Base-by-base conservation (phyloP, 2,888 invertebrate genomes). In the Tetramorium bicarinatum region DNA sequence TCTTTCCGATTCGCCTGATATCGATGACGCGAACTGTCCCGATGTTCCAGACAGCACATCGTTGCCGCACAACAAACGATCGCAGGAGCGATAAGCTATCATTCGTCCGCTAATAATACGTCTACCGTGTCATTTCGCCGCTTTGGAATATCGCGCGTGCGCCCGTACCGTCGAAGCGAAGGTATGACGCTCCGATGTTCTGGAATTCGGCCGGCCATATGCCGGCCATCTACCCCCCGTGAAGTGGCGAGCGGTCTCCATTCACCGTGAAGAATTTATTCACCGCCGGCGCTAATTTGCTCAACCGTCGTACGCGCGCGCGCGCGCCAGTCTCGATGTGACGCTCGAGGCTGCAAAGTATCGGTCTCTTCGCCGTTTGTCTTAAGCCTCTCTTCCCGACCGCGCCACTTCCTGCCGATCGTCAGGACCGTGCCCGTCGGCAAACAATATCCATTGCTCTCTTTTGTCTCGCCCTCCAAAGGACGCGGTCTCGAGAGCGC, bases 251-350 rank as follows among this genome's bases (percentile, higher is more conserved):
- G 80, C 76, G 77, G 89, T 74, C 84, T 85, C 71, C 88, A 87
- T 81, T 79, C 85, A 88, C 85, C 92, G 89, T 91, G 91, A 89
- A 92, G 89, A 93, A 93, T 93, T 90, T 93, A 93, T 93, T 92
- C 91, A 88, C 89, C 87, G 84, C 87, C 85, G 56, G 89, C 88
- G 90, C 91, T 91, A 93, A 93, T 93, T 93, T 91, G 90, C 88
- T 85, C 91, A 93, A 93, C 93, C 90, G 88, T 91, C 91, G 90
- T 89, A 89, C n/a, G 92, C 92, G 89, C 29, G 81, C 62, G 52
- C 74, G 13, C 44, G 44, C 44, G 44, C 13, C 38, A 13, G 52
- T 7, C 11, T 62, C 62, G 62, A 52, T 21, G 49, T 29, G 75
- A 66, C 29, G 52, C 44, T 64, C 29, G 75, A 64, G 38, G 62